These are phyloP conservation scores for Odontomachus brunneus DNA, from an alignment of 1,140 invertebrate genomes.

Conservation along the genomic window DNA sequence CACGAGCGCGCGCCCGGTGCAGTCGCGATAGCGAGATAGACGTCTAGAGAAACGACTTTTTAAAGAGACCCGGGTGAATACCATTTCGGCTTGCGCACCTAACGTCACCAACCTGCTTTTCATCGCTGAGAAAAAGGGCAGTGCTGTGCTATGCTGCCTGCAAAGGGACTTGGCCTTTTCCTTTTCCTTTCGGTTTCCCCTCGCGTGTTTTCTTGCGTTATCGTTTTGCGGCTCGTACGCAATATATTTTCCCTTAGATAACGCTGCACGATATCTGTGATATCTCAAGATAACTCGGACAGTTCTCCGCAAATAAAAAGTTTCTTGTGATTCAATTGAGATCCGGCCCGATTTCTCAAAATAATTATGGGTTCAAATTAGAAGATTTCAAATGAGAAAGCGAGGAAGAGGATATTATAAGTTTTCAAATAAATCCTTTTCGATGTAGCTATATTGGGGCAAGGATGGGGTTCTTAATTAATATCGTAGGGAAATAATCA, in stretches of 20 bases:
- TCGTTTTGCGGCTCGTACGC: slow-evolving; percentile 22
- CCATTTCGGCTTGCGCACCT: slow-evolving; percentile 66
- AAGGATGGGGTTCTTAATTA: too few relatives aligned
- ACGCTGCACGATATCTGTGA: background rate
- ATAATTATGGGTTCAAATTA: too few relatives aligned
- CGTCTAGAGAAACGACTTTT: slow-evolving; percentile 68
- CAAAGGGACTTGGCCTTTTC: slow-evolving; percentile 30
- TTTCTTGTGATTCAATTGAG: too few relatives aligned
- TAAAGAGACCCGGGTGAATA: slow-evolving; percentile 69
- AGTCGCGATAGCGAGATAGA: slow-evolving; percentile 60
- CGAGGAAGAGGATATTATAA: too few relatives aligned
- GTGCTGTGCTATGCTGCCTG: background rate
- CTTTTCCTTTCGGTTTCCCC: slow-evolving; percentile 8
- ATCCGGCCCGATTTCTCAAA: too few relatives aligned
- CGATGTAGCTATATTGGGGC: too few relatives aligned
- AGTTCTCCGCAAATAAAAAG: background rate
- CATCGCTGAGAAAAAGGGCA: slow-evolving; percentile 23
- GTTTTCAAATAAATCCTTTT: too few relatives aligned
- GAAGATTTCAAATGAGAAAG: too few relatives aligned
- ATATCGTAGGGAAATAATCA: too few relatives aligned
- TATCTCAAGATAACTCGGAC: background rate
- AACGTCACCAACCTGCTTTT: slow-evolving; percentile 56
- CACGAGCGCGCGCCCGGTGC: background rate
- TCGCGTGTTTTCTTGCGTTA: slow-evolving; percentile 17
- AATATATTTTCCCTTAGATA: slow-evolving; percentile 18